Evolutionary conservation across 2,113 vertebrate species (phyloP).

Genomic region (Neotoma lepida): DNA sequence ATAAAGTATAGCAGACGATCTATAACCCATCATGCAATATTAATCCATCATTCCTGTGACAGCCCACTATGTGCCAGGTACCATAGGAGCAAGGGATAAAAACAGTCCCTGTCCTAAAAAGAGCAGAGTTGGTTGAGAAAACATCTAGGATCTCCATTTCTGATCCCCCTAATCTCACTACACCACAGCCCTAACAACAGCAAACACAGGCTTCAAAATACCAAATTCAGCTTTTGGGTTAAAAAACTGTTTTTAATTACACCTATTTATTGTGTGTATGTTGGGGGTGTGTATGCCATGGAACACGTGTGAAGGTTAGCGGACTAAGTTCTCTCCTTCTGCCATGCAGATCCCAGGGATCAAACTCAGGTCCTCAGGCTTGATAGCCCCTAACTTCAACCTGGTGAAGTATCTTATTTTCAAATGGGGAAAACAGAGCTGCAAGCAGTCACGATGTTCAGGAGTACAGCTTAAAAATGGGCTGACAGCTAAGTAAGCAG

Average conservation of each 20-base stretch:
- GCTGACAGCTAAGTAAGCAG: constrained; percentile 5
- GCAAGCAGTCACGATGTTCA: not conserved
- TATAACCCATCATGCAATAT: constrained; percentile 49
- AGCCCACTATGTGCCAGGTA: constrained; percentile 55
- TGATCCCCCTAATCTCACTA: constrained; percentile 52
- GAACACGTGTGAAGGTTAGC: not conserved
- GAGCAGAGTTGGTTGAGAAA: constrained; percentile 48
- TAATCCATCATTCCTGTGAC: constrained; percentile 63
- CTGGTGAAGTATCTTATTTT: constrained; percentile 53
- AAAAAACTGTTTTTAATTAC: too few relatives aligned
- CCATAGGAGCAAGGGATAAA: constrained; percentile 16
- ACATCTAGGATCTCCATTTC: constrained; percentile 49
- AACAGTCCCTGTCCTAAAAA: constrained; percentile 39
- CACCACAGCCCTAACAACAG: constrained; percentile 14
- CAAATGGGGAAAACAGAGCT: constrained; percentile 56
- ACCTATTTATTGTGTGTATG: not conserved
- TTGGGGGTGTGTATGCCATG: not conserved
- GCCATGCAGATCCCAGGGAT: not conserved
- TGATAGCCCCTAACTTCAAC: not conserved
- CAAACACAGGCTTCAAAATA: constrained; percentile 57
- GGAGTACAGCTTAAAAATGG: constrained; percentile 38
- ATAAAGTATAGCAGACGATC: constrained; percentile 66
- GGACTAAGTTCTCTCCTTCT: not conserved
- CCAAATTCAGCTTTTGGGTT: not conserved
- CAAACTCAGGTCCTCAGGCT: not conserved